Conservation (phyloP, 2,797 vertebrate genomes). For the Muraenolepis orangiensis region DNA sequence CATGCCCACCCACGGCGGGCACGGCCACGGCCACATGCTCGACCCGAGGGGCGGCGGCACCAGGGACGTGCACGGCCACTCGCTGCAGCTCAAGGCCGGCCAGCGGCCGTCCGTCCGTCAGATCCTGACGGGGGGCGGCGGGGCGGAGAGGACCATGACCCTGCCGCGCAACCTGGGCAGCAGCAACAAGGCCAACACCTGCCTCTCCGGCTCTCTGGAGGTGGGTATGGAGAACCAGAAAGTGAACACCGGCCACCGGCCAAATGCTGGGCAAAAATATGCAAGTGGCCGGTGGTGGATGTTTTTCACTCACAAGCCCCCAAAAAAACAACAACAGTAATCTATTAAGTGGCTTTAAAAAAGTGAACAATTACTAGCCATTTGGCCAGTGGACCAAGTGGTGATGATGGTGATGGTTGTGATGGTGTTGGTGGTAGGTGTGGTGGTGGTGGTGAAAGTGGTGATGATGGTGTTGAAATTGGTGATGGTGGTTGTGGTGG, state of each 20-base stretch:
- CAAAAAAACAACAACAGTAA: too few species aligned
- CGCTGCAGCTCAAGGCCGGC: constrained; percentile 85
- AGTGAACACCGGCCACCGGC: too few species aligned
- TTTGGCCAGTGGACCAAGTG: too few species aligned
- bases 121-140: constrained; percentile 85
- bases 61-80: constrained; percentile 77
- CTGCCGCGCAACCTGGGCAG: constrained; percentile 95
- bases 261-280: too few species aligned
- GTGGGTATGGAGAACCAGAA: constrained; percentile 76
- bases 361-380: too few species aligned
- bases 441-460: neutral
- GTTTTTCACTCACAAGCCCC: too few species aligned
- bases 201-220: constrained; percentile 93
- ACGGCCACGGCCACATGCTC: constrained; percentile 66
- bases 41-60: constrained; percentile 62
- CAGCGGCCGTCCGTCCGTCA: constrained; percentile 89
- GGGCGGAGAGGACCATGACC: constrained; percentile 92
- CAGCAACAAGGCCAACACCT: constrained; percentile 81
- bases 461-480: too few species aligned
- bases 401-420: neutral
- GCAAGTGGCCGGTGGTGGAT: too few species aligned
- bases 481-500: too few species aligned
- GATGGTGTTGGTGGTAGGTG: neutral
- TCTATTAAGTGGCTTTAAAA: too few species aligned
- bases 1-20: constrained; percentile 73